Evolutionary conservation across 2,888 invertebrate species (phyloP).

Genomic region (Drepanosiphum platanoidis): DNA sequence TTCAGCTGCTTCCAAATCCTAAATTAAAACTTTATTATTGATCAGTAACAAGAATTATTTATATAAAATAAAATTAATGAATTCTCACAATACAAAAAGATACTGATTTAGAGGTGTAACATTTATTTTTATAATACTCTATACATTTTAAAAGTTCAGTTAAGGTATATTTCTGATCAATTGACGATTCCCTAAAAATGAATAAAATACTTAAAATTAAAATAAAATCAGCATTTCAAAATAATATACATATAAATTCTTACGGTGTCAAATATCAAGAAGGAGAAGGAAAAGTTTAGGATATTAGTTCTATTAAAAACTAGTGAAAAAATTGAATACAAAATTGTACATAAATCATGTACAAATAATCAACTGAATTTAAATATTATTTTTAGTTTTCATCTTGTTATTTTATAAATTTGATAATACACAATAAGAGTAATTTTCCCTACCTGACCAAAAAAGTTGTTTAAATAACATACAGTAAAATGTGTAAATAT

Average conservation of each 20-base stretch:
- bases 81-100: constrained; percentile 46
- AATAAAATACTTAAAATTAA: not conserved
- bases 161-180: constrained; percentile 6
- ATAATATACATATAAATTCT: not conserved
- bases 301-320: too few species aligned
- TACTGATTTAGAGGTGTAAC: constrained; percentile 7
- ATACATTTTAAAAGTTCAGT: constrained; percentile 47
- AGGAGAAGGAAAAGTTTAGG: too few species aligned
- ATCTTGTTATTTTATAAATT: too few species aligned
- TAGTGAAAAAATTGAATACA: too few species aligned
- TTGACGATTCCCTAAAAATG: constrained; percentile 17
- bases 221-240: not conserved
- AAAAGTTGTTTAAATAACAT: too few species aligned
- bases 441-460: too few species aligned
- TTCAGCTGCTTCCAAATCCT: constrained; percentile 20
- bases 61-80: not conserved
- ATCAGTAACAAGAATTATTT: not conserved
- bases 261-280: too few species aligned
- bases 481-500: too few species aligned
- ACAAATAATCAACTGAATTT: too few species aligned
- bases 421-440: too few species aligned
- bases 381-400: too few species aligned
- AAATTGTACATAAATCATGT: too few species aligned
- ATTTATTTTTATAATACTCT: constrained; percentile 42
- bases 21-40: not conserved